These are phyloP conservation scores for Australoheros facetus DNA, from an alignment of 2,797 vertebrate genomes.

Conservation along the genomic window DNA sequence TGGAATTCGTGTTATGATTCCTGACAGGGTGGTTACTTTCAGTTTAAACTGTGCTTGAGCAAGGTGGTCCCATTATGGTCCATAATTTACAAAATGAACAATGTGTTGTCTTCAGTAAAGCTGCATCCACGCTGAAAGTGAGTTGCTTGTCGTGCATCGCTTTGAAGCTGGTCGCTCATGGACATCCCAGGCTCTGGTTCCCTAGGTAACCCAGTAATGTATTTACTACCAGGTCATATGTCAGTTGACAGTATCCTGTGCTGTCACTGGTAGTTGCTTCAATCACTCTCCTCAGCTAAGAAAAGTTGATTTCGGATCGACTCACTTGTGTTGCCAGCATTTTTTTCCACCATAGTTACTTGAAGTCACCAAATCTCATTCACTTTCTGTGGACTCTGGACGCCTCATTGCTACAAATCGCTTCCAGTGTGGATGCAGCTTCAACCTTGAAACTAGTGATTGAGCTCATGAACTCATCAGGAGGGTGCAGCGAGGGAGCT, in stretches of 20 bases:
- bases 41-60: neutral
- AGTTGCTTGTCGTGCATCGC: neutral
- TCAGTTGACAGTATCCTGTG: neutral
- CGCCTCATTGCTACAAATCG: too few relatives aligned
- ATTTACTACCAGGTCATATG: neutral
- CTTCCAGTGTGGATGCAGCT: too few relatives aligned
- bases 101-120: neutral
- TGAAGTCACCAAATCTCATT: too few relatives aligned
- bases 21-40: neutral
- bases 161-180: too few relatives aligned
- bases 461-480: too few relatives aligned
- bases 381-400: too few relatives aligned
- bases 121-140: neutral
- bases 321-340: accelerated
- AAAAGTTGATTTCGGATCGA: neutral
- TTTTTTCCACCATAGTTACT: neutral
- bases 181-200: neutral
- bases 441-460: too few relatives aligned
- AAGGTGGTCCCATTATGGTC: neutral
- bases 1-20: neutral
- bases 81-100: neutral
- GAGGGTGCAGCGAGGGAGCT: neutral
- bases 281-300: neutral
- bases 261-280: neutral
- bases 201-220: neutral